These are phyloP conservation scores for Mizuhopecten yessoensis DNA, from an alignment of 1,140 invertebrate species.

Conservation along the genomic window DNA sequence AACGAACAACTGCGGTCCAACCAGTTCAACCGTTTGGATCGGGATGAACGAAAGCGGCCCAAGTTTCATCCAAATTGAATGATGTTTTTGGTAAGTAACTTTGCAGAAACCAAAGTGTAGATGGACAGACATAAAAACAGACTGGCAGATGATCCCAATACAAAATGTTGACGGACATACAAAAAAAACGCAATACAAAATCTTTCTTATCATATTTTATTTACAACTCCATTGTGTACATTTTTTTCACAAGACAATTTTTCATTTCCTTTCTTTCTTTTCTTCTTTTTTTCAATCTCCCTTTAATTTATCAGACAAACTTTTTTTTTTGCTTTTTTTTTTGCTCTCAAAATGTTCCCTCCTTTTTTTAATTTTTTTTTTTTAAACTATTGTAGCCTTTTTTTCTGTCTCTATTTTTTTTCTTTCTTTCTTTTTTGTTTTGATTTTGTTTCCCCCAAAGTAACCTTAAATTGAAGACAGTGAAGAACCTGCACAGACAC, in stretches of 20 bases:
- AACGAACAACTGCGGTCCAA: too few relatives aligned
- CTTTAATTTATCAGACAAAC: too few relatives aligned
- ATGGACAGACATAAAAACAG: too few relatives aligned
- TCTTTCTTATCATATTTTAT: background rate
- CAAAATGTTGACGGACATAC: too few relatives aligned
- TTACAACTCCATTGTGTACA: background rate
- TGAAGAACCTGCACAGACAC: slow-evolving; percentile 43
- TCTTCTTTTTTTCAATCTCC: background rate
- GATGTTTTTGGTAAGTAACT: too few relatives aligned
- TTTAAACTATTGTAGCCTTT: background rate
- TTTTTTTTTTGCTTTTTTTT: slow-evolving; percentile 23
- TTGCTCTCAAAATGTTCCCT: background rate
- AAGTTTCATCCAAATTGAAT: too few relatives aligned
- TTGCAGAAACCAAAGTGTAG: too few relatives aligned
- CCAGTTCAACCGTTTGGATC: too few relatives aligned
- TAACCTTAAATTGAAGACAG: background rate
- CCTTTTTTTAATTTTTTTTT: slow-evolving; percentile 34
- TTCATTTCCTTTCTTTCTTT: background rate
- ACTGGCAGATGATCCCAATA: too few relatives aligned
- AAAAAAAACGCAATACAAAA: background rate
- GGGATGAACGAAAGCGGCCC: too few relatives aligned
- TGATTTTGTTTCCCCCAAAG: background rate
- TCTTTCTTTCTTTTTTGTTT: background rate
- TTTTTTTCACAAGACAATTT: background rate
- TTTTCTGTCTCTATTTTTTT: background rate